Conservation (phyloP, 1,140 invertebrate species). For the Drosophila subobscura region DNA sequence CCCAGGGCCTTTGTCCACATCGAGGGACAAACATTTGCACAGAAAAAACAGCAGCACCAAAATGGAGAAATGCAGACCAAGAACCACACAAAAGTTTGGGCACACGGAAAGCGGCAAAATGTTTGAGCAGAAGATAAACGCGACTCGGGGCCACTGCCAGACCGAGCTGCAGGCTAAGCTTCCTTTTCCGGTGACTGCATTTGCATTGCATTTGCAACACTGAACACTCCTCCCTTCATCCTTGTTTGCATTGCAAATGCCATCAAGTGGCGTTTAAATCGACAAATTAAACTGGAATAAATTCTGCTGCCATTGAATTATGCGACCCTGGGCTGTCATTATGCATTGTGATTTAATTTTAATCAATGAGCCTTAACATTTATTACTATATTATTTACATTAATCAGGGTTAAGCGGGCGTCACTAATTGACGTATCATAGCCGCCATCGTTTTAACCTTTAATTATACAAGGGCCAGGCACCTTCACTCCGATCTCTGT, state of each 20-base stretch:
- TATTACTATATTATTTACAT: conserved; percentile 45
- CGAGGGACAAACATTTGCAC: conserved; percentile 51
- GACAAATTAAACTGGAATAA: conserved; percentile 31
- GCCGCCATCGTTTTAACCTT: conserved; percentile 31
- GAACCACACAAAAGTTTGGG: conserved; percentile 62
- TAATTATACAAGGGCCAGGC: conserved; percentile 29
- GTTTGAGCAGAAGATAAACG: conserved; percentile 71
- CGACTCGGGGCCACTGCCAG: conserved; percentile 15
- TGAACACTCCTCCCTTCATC: conserved; percentile 18
- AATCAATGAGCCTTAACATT: conserved; percentile 43
- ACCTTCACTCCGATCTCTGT: background rate
- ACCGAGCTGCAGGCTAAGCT: conserved; percentile 55
- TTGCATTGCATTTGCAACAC: conserved; percentile 39
- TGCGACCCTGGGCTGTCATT: conserved; percentile 16
- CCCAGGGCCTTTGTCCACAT: conserved; percentile 43
- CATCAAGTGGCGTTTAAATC: conserved; percentile 62
- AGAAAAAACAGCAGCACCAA: conserved; percentile 12
- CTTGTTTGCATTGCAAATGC: conserved; percentile 71
- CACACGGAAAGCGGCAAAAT: conserved; percentile 47
- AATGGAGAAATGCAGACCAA: background rate
- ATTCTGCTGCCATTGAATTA: conserved; percentile 40
- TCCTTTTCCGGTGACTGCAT: conserved; percentile 57
- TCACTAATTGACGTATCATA: conserved; percentile 62
- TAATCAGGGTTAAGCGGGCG: conserved; percentile 50
- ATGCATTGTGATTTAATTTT: conserved; percentile 23